Conservation (phyloP, 2,113 vertebrate genomes). For the Grammatotria lemairii region DNA sequence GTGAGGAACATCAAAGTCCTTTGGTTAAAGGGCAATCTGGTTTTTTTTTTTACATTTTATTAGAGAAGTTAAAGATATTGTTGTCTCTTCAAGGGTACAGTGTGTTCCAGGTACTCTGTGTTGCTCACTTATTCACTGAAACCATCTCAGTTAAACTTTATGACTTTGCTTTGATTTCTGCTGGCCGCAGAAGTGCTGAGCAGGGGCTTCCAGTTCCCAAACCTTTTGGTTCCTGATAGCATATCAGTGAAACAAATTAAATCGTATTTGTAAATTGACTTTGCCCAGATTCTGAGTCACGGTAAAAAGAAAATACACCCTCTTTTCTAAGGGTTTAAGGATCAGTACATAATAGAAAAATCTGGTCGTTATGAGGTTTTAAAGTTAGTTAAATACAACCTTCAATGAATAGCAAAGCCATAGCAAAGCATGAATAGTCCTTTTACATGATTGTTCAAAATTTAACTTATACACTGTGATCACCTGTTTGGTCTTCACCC, state of each 20-base stretch:
- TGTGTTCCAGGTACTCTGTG: background rate
- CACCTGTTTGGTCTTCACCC: background rate
- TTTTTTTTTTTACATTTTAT: background rate
- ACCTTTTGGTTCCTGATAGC: background rate
- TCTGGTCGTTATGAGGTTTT: background rate
- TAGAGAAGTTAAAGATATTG: background rate
- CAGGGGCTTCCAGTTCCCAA: background rate
- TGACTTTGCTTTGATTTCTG: background rate
- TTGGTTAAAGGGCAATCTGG: background rate
- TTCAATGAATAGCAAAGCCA: background rate
- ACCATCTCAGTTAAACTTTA: background rate
- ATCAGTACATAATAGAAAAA: background rate
- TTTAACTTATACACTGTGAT: background rate
- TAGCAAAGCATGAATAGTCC: background rate
- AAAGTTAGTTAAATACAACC: background rate
- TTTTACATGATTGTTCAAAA: background rate
- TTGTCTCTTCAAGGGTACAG: constrained; percentile 9
- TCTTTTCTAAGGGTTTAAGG: background rate
- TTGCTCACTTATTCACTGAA: constrained; percentile 8
- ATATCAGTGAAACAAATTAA: background rate
- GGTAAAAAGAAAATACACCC: background rate
- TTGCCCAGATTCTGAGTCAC: background rate
- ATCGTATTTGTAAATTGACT: background rate
- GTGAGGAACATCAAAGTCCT: constrained; percentile 1
- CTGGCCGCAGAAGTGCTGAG: background rate